These are phyloP conservation scores for Drosophila atroscutellata DNA, from an alignment of 2,888 invertebrate genomes.

Conservation along the genomic window DNA sequence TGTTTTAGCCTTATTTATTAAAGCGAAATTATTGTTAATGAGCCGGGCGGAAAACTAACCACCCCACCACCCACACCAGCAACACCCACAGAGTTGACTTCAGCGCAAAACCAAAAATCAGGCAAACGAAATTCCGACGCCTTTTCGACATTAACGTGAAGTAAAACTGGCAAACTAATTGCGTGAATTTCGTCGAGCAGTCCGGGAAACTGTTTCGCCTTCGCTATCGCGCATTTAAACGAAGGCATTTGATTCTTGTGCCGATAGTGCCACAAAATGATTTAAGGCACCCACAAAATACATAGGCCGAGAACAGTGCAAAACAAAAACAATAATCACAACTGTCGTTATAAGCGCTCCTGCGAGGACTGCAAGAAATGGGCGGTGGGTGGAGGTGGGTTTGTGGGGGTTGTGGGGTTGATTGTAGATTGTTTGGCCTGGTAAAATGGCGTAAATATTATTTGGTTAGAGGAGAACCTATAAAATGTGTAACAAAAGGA, in stretches of 20 bases:
- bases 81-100: constrained; percentile 1
- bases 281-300: constrained; percentile 55
- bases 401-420: neutral
- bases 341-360: constrained; percentile 54
- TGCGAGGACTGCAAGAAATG: neutral
- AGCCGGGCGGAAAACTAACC: constrained; percentile 37
- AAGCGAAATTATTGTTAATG: constrained; percentile 81
- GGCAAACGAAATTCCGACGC: constrained; percentile 62
- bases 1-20: constrained; percentile 81
- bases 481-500: constrained; percentile 73
- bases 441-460: constrained; percentile 57
- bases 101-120: constrained; percentile 6
- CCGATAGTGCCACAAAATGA: constrained; percentile 77
- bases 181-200: constrained; percentile 66
- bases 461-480: constrained; percentile 33
- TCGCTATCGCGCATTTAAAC: constrained; percentile 77
- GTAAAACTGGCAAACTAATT: constrained; percentile 61
- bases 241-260: constrained; percentile 78
- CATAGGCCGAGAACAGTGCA: constrained; percentile 4
- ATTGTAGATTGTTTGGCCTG: constrained; percentile 9
- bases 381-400: neutral
- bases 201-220: constrained; percentile 54
- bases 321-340: constrained; percentile 72
- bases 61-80: constrained; percentile 10
- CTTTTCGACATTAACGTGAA: constrained; percentile 68